Conservation (phyloP, 2,888 invertebrate species). For the Steinernema hermaphroditum region DNA sequence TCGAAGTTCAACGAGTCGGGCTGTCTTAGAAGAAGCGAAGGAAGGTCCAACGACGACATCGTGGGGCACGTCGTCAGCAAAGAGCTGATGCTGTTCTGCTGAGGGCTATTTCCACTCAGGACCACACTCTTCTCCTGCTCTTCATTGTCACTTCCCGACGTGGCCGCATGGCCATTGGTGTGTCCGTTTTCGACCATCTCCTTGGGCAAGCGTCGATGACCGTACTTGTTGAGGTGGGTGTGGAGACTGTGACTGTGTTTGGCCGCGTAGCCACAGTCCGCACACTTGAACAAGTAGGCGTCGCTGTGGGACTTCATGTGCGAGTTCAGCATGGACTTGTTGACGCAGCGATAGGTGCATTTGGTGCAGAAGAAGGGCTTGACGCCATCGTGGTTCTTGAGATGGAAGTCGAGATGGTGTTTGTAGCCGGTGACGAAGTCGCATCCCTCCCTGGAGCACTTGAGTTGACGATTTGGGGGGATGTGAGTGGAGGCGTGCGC, state of each 20-base stretch:
- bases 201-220: conserved; percentile 81
- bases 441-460: conserved; percentile 70
- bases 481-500: conserved; percentile 5
- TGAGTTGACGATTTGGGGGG: neutral
- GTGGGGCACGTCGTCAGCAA: conserved; percentile 14
- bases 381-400: conserved; percentile 86
- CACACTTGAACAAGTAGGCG: conserved; percentile 74
- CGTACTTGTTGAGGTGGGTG: conserved; percentile 86
- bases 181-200: conserved; percentile 74
- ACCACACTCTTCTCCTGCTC: neutral
- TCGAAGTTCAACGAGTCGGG: conserved; percentile 34
- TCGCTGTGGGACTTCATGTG: conserved; percentile 31
- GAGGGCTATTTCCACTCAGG: neutral
- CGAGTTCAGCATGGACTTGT: conserved; percentile 25
- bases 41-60: conserved; percentile 38
- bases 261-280: conserved; percentile 88
- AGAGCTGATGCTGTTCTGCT: neutral
- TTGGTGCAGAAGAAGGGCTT: conserved; percentile 85
- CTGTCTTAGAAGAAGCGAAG: conserved; percentile 45
- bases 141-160: neutral
- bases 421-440: conserved; percentile 96
- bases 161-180: conserved; percentile 8
- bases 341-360: conserved; percentile 22
- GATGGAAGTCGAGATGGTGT: conserved; percentile 92
- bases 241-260: conserved; percentile 97